These are phyloP conservation scores for Serripes groenlandicus DNA, from an alignment of 2,888 invertebrate species.

Conservation along the genomic window DNA sequence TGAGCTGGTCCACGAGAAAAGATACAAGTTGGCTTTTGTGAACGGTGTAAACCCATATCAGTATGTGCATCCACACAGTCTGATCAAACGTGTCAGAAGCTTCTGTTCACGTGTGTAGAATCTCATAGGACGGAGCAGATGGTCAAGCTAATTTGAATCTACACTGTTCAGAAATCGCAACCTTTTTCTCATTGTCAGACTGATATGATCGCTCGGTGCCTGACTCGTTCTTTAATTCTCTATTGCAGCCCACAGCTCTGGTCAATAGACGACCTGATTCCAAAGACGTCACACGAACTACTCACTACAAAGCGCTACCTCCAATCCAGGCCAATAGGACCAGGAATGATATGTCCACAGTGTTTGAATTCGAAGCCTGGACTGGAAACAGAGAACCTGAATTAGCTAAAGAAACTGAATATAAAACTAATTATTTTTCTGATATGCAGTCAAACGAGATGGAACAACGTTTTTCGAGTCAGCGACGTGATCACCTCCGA, in stretches of 20 bases:
- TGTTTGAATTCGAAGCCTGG: slow-evolving; percentile 78
- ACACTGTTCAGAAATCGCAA: too few relatives aligned
- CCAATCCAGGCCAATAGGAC: slow-evolving; percentile 74
- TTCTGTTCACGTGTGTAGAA: too few relatives aligned
- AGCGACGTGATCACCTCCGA: slow-evolving; percentile 11
- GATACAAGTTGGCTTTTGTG: too few relatives aligned
- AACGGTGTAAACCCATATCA: too few relatives aligned
- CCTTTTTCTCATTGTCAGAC: too few relatives aligned
- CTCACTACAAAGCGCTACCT: slow-evolving; percentile 71
- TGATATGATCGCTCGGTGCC: too few relatives aligned
- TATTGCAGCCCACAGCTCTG: slow-evolving; percentile 58
- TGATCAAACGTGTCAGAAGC: too few relatives aligned
- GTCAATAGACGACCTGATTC: slow-evolving; percentile 74
- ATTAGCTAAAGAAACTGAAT: slow-evolving; percentile 58
- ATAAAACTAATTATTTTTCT: slow-evolving; percentile 49
- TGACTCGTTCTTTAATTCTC: too few relatives aligned
- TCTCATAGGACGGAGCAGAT: too few relatives aligned
- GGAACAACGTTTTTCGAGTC: slow-evolving; percentile 20
- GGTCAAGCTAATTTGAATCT: too few relatives aligned
- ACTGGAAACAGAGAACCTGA: slow-evolving; percentile 54
- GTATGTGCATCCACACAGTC: too few relatives aligned
- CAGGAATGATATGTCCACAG: slow-evolving; percentile 75
- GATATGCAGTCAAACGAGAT: slow-evolving; percentile 2
- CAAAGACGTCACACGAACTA: slow-evolving; percentile 68
- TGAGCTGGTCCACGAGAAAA: too few relatives aligned